Conservation (phyloP, 2,888 invertebrate species). For the Megastigmus dorsalis region DNA sequence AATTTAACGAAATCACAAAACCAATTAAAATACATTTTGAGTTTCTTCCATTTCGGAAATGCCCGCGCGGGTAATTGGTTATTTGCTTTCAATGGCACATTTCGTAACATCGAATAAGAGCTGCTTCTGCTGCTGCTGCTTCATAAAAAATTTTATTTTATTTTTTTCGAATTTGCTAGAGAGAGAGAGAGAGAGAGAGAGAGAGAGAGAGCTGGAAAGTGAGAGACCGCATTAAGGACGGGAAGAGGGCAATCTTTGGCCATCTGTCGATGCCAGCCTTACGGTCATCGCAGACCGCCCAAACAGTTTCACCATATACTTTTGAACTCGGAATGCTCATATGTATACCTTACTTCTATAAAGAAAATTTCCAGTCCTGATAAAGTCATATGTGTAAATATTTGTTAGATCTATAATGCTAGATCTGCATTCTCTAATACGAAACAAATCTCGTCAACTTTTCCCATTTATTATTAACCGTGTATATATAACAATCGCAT, state of each 20-base stretch:
- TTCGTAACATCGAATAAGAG: background rate
- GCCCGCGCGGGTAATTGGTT: background rate
- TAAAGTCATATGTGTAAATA: too few species aligned
- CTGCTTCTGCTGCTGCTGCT: background rate
- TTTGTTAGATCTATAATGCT: too few species aligned
- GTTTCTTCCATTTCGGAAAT: background rate
- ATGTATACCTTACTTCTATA: background rate
- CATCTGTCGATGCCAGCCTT: slow-evolving; percentile 61
- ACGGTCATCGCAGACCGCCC: slow-evolving; percentile 42
- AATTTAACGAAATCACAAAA: background rate
- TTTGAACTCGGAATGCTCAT: background rate
- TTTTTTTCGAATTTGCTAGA: slow-evolving; percentile 26
- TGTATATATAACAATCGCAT: too few species aligned
- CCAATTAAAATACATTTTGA: background rate
- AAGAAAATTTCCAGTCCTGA: background rate
- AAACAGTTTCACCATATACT: slow-evolving; percentile 22
- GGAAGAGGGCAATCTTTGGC: slow-evolving; percentile 66
- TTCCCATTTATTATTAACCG: too few species aligned
- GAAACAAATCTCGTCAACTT: too few species aligned
- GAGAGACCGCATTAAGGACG: slow-evolving; percentile 61
- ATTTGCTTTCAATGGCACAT: slow-evolving; percentile 5
- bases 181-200: slow-evolving; percentile 37
- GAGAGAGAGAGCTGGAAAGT: slow-evolving; percentile 36
- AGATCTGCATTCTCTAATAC: too few species aligned
- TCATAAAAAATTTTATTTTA: slow-evolving; percentile 20